phyloP scores from a whole-genome alignment of 2,113 vertebrate genomes.

The Cebus imitator region DNA sequence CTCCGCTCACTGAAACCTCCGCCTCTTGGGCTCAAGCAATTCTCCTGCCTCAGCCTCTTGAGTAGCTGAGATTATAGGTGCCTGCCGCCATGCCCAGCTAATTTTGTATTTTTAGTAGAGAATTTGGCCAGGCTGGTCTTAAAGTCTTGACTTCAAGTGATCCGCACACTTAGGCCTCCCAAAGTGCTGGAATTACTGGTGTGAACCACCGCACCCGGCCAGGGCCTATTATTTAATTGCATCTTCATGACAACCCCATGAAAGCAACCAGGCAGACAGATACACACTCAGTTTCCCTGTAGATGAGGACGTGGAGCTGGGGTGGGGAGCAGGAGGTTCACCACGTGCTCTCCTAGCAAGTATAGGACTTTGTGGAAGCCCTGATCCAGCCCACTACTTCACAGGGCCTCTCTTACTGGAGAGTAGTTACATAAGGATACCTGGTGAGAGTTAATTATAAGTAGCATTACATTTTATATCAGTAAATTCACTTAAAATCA shows the following conservation, averaged over 20 bases:
- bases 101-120: too few relatives aligned
- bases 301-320: neutral
- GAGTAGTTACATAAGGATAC: neutral
- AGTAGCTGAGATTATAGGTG: too few relatives aligned
- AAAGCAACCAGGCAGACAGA: neutral
- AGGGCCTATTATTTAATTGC: neutral
- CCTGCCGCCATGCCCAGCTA: too few relatives aligned
- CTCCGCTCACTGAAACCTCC: too few relatives aligned
- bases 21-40: too few relatives aligned
- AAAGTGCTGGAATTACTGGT: too few relatives aligned
- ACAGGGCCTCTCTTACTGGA: neutral
- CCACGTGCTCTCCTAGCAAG: neutral
- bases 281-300: neutral
- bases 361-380: neutral
- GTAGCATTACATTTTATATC: neutral
- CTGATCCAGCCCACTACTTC: neutral
- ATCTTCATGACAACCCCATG: conserved; percentile 1
- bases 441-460: neutral
- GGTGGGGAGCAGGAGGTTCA: neutral
- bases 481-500: neutral
- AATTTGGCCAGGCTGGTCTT: too few relatives aligned
- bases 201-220: too few relatives aligned
- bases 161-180: too few relatives aligned
- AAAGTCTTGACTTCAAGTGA: too few relatives aligned
- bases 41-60: too few relatives aligned